Base-by-base conservation (phyloP, 2,888 invertebrate species). In the Xylota segnis region DNA sequence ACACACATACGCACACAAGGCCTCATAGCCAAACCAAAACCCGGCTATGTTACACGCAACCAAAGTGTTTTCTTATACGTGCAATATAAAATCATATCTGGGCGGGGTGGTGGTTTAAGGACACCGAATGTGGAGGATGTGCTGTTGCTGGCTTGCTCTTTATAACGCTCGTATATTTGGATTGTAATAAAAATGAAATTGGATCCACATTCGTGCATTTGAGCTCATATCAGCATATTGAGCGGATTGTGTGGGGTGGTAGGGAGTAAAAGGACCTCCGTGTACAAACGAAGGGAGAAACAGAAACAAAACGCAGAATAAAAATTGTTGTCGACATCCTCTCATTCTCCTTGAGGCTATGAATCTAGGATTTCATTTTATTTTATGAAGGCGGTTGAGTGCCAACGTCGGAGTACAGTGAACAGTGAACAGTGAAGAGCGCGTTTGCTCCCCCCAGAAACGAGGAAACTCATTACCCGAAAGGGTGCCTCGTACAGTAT, bases 131-230 rank as follows among this genome's bases (percentile, higher is more conserved):
- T 61, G 45, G 54, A 71, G 71, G 47, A 68, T 72, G 66, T 76
- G 61, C 47, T 72, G 68, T 81, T 77, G 66, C 72, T 54, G 86
- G 76, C 45, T 63, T 77, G 59, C 50, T 76, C 71, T 63, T 72
- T 61, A 77, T 70, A 63, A 76, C 77, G 71, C 77, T 72, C 56
- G 82, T 87, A 88, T 88, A 83, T 87, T 70, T 82, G 82, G 78
- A 63, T 87, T 82, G 88, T 86, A 88, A 88, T 88, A 88, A 88
- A 88, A 88, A 88, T 86, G 87, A 88, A 88, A 88, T 88, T 88
- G 88, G 88, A 88, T 88, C 87, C 76, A 88, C 84, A 84, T 84
- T 84, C 81, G 71, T 86, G 76, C 87, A 88, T 88, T 88, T 87
- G 83, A 87, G 83, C 77, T 86, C 86, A 82, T 82, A 82, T 86